Base-by-base conservation (phyloP, 2,797 vertebrate genomes). In the Garrulus glandarius region DNA sequence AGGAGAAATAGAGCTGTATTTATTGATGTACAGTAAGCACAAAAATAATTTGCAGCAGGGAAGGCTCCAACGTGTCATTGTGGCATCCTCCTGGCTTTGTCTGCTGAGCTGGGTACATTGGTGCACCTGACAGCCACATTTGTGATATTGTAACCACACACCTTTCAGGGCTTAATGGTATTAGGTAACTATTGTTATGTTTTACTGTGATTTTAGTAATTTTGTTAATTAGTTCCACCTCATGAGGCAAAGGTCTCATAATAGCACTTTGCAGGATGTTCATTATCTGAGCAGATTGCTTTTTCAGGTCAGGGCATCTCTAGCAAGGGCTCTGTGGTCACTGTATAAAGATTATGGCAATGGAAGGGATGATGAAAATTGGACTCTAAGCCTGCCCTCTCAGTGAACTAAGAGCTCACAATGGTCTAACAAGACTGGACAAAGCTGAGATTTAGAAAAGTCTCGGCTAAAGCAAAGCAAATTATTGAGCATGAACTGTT, bases 171-270 rank as follows among this genome's bases (percentile, higher is more conserved):
- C 53, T 82, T 74, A 49, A 72, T 29, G 72, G 47, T 18, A 52
- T 53, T 47, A 70, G 50, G 59, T 59, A 85, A 77, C 80, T 88
- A 79, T 57, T 92, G 74, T 36, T 89, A 87, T 79, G 77, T 93
- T 95, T 47, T 70, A 60, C 57, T 34, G 46, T 43, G 84, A 95
- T 82, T 93, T 94, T 83, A 89, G 77, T 72, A 50, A 87, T 97
- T 96, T 57, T 55, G 79, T 82, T 95, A 93, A 93, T 96, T 94
- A 92, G 86, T 94, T 93, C 68, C 50, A 89, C 76, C 75, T 96
- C 92, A 87, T 67, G 39, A 82, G 89, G 57, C 65, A 63, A 95
- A 93, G 84, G 84, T 91, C 88, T 81, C 49, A 39, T 84, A 89
- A 84, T 64, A 79, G 78, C 71, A 59, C 49, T 76, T 91, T 92